These are phyloP conservation scores for Athalia circularis DNA, from an alignment of 2,888 invertebrate genomes.

Conservation along the genomic window DNA sequence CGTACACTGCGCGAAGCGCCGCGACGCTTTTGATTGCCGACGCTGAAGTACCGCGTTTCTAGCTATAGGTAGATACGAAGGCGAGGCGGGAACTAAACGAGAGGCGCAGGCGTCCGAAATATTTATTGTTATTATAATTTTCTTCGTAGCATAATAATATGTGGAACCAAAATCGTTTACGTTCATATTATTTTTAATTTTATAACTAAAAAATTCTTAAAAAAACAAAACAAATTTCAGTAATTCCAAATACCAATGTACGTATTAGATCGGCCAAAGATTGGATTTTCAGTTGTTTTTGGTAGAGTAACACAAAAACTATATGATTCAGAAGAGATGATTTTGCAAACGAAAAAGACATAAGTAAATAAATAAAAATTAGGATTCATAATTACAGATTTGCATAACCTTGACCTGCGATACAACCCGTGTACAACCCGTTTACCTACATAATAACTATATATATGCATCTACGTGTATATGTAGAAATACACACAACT, in stretches of 20 bases:
- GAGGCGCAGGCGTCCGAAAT: conserved; percentile 28
- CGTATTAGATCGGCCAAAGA: too few species aligned
- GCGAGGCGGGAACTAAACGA: neutral
- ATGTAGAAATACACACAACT: neutral
- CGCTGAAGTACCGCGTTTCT: neutral
- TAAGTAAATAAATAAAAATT: neutral
- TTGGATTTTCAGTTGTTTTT: too few species aligned
- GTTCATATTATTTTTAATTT: neutral
- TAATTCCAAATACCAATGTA: neutral
- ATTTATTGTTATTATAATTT: neutral
- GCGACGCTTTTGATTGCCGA: conserved; percentile 39
- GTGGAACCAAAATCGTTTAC: neutral
- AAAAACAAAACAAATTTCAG: neutral
- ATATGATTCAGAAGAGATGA: too few species aligned
- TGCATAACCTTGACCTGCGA: neutral
- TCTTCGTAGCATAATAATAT: neutral
- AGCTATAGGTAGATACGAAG: neutral
- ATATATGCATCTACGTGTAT: neutral
- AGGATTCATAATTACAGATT: neutral
- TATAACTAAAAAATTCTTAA: neutral
- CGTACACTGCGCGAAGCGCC: conserved; percentile 34
- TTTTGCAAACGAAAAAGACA: too few species aligned
- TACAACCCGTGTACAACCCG: neutral
- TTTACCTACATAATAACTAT: neutral
- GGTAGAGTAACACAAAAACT: too few species aligned